phyloP scores from a whole-genome alignment of 2,888 invertebrate genomes.

The Zygogramma bicolorata region DNA sequence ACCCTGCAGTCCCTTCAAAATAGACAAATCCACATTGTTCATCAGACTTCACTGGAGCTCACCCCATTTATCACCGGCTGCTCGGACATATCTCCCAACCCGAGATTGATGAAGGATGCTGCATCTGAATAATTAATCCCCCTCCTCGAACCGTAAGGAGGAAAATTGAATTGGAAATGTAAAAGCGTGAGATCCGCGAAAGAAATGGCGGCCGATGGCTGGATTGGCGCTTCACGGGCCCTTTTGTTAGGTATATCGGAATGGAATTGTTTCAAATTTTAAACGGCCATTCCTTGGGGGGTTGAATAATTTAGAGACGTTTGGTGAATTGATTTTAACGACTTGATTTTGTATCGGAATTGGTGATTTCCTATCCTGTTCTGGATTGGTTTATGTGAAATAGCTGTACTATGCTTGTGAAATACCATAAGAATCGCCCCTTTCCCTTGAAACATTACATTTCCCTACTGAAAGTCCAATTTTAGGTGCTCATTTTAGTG shows the following conservation, averaged over 20 bases:
- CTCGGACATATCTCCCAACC: conserved; percentile 34
- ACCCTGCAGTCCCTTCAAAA: neutral
- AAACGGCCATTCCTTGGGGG: neutral
- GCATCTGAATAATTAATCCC: conserved; percentile 37
- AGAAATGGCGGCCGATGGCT: conserved; percentile 4
- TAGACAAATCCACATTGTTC: conserved; percentile 4
- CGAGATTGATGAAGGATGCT: conserved; percentile 35
- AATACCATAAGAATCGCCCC: too few species aligned
- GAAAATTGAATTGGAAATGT: conserved; percentile 35
- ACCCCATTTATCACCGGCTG: conserved; percentile 33
- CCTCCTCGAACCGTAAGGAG: conserved; percentile 26
- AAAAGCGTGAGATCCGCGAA: conserved; percentile 24
- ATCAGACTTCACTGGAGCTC: neutral
- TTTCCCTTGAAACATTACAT: too few species aligned
- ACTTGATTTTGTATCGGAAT: neutral
- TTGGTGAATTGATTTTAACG: neutral
- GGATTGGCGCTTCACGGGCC: neutral
- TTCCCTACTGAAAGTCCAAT: too few species aligned
- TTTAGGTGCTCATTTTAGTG: too few species aligned
- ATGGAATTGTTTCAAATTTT: neutral
- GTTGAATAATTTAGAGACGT: neutral
- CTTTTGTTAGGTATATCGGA: neutral
- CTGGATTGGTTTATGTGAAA: too few species aligned
- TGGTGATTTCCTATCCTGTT: neutral
- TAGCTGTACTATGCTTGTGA: too few species aligned